Evolutionary conservation across 2,888 invertebrate genomes (phyloP).

Genomic region (Oscheius onirici): DNA sequence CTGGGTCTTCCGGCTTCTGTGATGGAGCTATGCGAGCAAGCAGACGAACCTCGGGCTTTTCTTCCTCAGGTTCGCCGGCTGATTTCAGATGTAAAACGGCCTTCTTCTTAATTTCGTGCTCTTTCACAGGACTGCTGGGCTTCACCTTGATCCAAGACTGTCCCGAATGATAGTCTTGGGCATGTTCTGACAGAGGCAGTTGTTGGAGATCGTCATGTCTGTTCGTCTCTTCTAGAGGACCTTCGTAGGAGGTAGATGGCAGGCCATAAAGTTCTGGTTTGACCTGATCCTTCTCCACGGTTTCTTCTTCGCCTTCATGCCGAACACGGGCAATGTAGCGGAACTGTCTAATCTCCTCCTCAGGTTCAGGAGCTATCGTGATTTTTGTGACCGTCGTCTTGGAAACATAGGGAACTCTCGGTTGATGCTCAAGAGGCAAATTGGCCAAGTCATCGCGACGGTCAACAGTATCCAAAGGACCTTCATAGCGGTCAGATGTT

Average conservation of each 20-base stretch:
- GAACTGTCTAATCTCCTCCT: neutral
- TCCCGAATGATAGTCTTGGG: slow-evolving; percentile 25
- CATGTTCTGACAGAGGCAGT: slow-evolving; percentile 28
- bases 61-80: slow-evolving; percentile 20
- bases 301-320: slow-evolving; percentile 42
- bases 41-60: slow-evolving; percentile 34
- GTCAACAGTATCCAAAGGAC: slow-evolving; percentile 15
- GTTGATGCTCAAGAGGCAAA: neutral
- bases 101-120: neutral
- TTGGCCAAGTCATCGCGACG: slow-evolving; percentile 12
- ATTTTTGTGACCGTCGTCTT: too few relatives aligned
- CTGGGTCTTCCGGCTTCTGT: slow-evolving; percentile 7
- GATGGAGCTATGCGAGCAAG: slow-evolving; percentile 34
- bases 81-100: neutral
- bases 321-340: slow-evolving; percentile 37
- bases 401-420: too few relatives aligned
- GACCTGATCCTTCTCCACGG: slow-evolving; percentile 25
- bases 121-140: slow-evolving; percentile 23
- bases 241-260: slow-evolving; percentile 24
- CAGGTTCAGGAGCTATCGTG: too few relatives aligned
- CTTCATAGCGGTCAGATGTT: neutral
- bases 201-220: slow-evolving; percentile 30
- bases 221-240: slow-evolving; percentile 34
- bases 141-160: neutral
- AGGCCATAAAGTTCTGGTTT: slow-evolving; percentile 31